Base-by-base conservation (phyloP, 2,113 vertebrate genomes). In the Pithys albifrons region DNA sequence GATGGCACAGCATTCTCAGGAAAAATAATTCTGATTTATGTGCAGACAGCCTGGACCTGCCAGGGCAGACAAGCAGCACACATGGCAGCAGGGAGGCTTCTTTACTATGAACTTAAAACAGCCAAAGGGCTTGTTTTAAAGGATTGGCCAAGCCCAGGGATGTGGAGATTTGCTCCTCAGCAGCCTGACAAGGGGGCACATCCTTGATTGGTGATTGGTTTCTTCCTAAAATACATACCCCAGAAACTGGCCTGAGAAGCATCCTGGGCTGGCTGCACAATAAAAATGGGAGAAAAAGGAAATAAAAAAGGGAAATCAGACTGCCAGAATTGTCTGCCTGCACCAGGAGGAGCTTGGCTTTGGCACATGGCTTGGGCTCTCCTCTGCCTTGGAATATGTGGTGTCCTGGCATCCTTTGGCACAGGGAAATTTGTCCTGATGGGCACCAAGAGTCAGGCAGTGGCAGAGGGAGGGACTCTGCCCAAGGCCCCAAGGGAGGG, bases 211-310 rank as follows among this genome's bases (percentile, higher is more conserved):
- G 54, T 91, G 77, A 82, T 13, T 94, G 72, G 83, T 79, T 95
- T 94, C 88, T 91, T 96, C 89, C 95, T 69, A 72, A 89, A 89
- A 78, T 82, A 94, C 80, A 79, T 13, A 89, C 31, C 92, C 91
- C 84, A 95, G 65, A 85, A 86, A 95, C 2, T 48, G 80, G 76
- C 83, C 94, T 95, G 91, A 96, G 91, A 81, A 87, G 61, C 88
- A 87, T 69, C 93, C 92, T 75, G 93, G 72, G 72, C 76, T 94
- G 85, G 83, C 85, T 96, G 92, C 70, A 62, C 80, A 79, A 41
- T 39, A 37, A 61, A 51, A 75, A 14, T 51, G 46, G 2, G 2
- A 9, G 17, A 9, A 2, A 11, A 33, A n/a, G 2, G 2, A 15
- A 23, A 9, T 39, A 2, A 11, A 29, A 37, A 57, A 90, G 15